Conservation (phyloP, 64 coral and sea anemone species). For the Montipora sp. region DNA sequence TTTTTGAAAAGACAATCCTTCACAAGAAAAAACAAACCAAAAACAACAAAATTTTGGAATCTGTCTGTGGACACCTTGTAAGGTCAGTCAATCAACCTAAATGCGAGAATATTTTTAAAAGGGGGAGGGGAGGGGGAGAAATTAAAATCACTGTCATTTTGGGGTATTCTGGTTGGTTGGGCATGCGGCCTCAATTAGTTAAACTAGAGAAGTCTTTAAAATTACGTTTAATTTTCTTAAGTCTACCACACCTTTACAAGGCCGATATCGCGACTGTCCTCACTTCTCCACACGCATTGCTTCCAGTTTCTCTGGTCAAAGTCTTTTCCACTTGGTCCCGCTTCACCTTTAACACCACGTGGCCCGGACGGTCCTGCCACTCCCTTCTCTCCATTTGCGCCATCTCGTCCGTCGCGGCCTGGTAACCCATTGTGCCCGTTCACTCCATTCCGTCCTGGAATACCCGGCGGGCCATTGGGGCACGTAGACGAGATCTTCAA, state of each 20-base stretch:
- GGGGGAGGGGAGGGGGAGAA: no score
- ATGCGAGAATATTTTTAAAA: no score
- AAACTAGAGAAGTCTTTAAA: no score
- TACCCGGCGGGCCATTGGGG: background rate
- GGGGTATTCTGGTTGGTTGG: no score
- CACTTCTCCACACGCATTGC: background rate
- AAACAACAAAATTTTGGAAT: no score
- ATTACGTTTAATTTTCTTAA: no score
- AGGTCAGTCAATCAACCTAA: no score
- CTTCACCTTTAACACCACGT: constrained; percentile 10
- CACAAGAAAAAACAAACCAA: no score
- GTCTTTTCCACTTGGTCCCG: background rate
- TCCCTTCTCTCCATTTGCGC: constrained; percentile 13
- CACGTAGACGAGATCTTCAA: background rate
- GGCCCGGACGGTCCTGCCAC: background rate
- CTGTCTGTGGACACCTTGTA: no score
- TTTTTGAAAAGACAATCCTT: constrained; percentile 4
- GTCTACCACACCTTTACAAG: background rate
- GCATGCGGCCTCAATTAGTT: no score
- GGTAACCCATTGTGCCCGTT: constrained; percentile 44
- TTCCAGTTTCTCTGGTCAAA: constrained; percentile 24
- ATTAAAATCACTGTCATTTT: no score
- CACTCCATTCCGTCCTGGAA: constrained; percentile 15
- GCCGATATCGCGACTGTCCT: background rate
- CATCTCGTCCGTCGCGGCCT: constrained; percentile 43